Percentiles rank a stretch among this genome's conserved stretches.
These are phyloP conservation scores for Pseudotriccus pelzelni DNA, from an alignment of 2,797 vertebrate genomes.

Conservation along the genomic window DNA sequence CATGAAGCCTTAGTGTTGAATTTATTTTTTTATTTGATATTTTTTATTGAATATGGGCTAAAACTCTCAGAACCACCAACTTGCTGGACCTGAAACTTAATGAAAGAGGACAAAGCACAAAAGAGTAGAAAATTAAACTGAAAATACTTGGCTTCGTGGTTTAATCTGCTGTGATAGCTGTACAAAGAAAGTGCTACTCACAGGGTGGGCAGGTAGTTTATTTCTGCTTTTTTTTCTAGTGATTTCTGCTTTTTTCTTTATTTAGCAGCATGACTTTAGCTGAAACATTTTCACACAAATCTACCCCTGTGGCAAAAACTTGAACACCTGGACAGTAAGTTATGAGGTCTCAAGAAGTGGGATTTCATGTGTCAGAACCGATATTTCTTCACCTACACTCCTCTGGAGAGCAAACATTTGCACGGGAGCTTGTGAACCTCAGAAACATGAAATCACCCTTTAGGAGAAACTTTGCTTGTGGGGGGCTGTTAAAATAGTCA, in stretches of 20 bases:
- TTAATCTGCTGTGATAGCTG: background rate
- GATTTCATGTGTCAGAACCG: background rate
- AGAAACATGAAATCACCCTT: background rate
- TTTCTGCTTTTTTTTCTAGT: background rate
- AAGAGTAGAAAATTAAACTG: background rate
- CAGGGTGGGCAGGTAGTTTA: background rate
- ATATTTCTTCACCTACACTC: background rate
- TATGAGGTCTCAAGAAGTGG: background rate
- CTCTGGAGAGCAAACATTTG: background rate
- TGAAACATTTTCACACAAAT: background rate
- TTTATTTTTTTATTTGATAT: background rate
- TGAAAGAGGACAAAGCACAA: background rate
- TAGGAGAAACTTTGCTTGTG: accelerated
- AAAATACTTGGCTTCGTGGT: background rate
- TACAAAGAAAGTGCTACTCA: background rate
- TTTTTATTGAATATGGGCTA: background rate
- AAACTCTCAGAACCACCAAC: background rate
- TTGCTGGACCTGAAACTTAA: background rate
- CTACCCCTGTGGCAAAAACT: background rate
- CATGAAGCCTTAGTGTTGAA: background rate
- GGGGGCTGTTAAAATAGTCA: background rate
- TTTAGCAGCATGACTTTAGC: background rate
- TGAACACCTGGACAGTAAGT: background rate
- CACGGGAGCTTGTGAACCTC: accelerated
- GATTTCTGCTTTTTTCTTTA: background rate